Evolutionary conservation across 2,888 invertebrate genomes (phyloP).

Genomic region (Octodonta nipae): DNA sequence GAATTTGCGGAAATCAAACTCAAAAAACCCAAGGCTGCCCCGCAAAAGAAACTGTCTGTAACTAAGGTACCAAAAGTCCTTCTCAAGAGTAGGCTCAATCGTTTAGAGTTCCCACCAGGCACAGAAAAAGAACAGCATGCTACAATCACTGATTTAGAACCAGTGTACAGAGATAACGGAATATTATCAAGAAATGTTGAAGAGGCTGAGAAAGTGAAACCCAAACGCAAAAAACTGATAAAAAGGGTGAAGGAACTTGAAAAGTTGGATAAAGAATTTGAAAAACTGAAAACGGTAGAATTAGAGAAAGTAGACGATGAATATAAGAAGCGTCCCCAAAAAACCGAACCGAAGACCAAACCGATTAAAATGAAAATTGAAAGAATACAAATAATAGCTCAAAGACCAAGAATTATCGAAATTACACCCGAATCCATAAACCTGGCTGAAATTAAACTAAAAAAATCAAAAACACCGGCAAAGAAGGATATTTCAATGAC

Average conservation of each 20-base stretch:
- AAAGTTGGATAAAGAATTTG: constrained; percentile 25
- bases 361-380: constrained; percentile 24
- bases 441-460: constrained; percentile 53
- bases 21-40: constrained; percentile 24
- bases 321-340: constrained; percentile 29
- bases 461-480: constrained; percentile 23
- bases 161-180: constrained; percentile 30
- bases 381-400: constrained; percentile 33
- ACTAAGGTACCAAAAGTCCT: constrained; percentile 47
- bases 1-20: constrained; percentile 56
- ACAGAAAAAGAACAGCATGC: constrained; percentile 25
- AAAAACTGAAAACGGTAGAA: constrained; percentile 24
- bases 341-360: constrained; percentile 23
- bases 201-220: constrained; percentile 33
- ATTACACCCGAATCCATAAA: constrained; percentile 39
- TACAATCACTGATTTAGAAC: constrained; percentile 26
- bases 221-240: constrained; percentile 27
- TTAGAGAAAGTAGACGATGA: constrained; percentile 17
- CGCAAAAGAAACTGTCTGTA: constrained; percentile 24
- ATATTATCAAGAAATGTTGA: constrained; percentile 37
- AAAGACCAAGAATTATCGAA: constrained; percentile 46
- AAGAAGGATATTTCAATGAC: constrained; percentile 26
- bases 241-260: constrained; percentile 25
- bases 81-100: constrained; percentile 55
- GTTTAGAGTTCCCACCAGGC: constrained; percentile 35